Evolutionary conservation across 2,888 invertebrate genomes (phyloP).

Genomic region (Ceratothoa steindachneri): DNA sequence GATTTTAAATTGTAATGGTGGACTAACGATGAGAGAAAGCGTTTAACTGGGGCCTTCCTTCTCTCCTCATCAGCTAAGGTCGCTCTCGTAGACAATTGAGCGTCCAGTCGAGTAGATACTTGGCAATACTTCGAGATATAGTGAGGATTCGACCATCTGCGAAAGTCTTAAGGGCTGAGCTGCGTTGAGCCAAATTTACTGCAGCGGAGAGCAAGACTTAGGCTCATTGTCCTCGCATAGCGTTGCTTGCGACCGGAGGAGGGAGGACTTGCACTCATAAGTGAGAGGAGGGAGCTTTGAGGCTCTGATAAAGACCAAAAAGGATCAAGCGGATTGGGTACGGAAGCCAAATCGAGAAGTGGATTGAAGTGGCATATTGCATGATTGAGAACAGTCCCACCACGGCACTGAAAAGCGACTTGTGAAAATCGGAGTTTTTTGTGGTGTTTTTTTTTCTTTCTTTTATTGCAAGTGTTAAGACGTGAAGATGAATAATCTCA

Average conservation of each 20-base stretch:
- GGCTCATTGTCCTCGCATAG: neutral
- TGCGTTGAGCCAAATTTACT: neutral
- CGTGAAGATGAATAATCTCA: neutral
- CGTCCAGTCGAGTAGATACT: neutral
- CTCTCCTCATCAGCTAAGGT: neutral
- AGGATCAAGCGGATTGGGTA: neutral
- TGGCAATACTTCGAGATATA: neutral
- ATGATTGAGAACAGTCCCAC: neutral
- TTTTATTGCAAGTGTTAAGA: neutral
- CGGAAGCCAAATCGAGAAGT: neutral
- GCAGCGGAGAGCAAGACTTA: neutral
- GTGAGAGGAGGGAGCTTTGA: neutral
- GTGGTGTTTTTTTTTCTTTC: neutral
- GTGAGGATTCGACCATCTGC: neutral
- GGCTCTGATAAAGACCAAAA: neutral
- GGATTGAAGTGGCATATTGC: neutral
- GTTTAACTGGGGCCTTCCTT: neutral
- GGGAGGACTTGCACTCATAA: neutral
- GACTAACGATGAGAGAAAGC: neutral
- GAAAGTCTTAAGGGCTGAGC: neutral
- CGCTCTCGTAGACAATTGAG: neutral
- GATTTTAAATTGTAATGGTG: neutral
- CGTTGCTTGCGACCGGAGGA: neutral
- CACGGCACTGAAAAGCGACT: neutral
- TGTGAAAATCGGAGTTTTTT: neutral